Conservation (phyloP, 2,113 vertebrate genomes). For the Formicarius rufipectus region DNA sequence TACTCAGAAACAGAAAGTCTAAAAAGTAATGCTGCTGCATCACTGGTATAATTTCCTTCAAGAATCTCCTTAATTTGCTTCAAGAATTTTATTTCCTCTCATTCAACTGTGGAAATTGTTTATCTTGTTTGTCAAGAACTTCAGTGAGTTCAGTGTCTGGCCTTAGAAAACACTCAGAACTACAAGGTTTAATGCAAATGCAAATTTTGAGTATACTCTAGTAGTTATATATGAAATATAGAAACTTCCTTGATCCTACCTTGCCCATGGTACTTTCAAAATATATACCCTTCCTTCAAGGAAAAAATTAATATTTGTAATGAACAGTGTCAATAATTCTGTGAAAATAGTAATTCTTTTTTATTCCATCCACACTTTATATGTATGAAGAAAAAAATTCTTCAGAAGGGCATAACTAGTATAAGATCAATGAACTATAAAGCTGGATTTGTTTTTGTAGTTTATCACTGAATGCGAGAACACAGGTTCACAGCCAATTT, state of each 20-base stretch:
- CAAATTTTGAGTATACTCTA: not conserved
- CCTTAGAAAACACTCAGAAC: not conserved
- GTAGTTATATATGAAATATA: not conserved
- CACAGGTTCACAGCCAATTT: not conserved
- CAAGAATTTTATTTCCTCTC: not conserved
- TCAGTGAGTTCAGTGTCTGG: not conserved
- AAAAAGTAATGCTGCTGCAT: not conserved
- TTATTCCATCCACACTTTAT: not conserved
- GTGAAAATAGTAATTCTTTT: not conserved
- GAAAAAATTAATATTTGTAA: not conserved
- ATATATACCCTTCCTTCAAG: not conserved
- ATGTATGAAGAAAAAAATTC: not conserved
- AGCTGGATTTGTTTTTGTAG: not conserved
- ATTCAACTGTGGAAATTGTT: not conserved
- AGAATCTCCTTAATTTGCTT: not conserved
- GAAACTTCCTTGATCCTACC: not conserved
- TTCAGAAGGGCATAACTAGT: not conserved
- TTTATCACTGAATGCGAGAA: not conserved
- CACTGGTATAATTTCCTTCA: not conserved
- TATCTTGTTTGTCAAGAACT: not conserved
- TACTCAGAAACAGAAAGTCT: not conserved
- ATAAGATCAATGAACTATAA: constrained; percentile 5
- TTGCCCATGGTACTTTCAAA: not conserved
- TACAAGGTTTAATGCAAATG: not conserved
- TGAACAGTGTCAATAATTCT: not conserved